Evolutionary conservation across 1,140 invertebrate genomes (phyloP).

Genomic region (Globodera ellingtonae): DNA sequence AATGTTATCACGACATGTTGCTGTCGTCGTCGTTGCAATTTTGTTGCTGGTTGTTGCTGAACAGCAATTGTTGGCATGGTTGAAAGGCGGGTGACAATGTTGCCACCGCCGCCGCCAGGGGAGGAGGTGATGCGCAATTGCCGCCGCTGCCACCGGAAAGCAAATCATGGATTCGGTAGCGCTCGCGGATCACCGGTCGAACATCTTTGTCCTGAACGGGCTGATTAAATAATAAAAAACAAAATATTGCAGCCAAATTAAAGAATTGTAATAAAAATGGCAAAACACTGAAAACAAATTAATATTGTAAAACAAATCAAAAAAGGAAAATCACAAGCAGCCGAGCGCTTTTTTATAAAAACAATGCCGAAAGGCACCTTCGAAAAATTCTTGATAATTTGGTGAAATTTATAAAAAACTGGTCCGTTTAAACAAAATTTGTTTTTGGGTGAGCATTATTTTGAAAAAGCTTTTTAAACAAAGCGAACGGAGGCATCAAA

Average conservation of each 20-base stretch:
- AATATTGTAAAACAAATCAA: not conserved
- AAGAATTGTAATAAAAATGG: constrained; percentile 25
- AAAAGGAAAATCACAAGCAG: not conserved
- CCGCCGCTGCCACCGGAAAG: not conserved
- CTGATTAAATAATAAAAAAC: not conserved
- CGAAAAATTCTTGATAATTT: not conserved
- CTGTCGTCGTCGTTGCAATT: too few relatives aligned
- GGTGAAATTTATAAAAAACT: too few relatives aligned
- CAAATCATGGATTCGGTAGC: constrained; percentile 45
- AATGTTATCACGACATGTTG: too few relatives aligned
- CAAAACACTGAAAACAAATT: constrained; percentile 14
- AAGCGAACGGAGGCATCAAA: not conserved
- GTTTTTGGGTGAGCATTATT: not conserved
- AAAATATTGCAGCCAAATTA: not conserved
- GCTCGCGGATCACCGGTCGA: constrained; percentile 38
- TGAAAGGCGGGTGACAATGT: too few relatives aligned
- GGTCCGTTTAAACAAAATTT: not conserved
- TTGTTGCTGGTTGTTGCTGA: too few relatives aligned
- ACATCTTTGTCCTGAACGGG: constrained; percentile 30
- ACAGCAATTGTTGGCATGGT: too few relatives aligned
- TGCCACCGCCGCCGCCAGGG: too few relatives aligned
- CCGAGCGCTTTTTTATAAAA: constrained; percentile 19
- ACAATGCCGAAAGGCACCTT: not conserved
- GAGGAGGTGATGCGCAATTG: not conserved
- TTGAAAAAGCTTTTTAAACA: constrained; percentile 14